Evolutionary conservation across 1,140 invertebrate genomes (phyloP).

Genomic region (Dendroctonus valens): DNA sequence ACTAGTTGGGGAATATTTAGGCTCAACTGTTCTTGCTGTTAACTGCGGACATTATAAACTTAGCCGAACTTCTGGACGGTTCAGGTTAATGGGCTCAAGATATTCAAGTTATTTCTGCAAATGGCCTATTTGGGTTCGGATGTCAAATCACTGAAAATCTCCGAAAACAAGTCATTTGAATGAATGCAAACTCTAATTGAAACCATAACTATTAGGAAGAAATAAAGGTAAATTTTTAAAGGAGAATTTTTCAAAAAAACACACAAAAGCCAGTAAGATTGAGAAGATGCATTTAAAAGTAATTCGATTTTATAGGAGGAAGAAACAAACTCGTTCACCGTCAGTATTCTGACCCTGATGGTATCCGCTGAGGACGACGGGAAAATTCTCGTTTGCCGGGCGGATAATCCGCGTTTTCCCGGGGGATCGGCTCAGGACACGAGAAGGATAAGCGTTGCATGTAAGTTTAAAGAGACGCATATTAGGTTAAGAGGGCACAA

Average conservation of each 20-base stretch:
- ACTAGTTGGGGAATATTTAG: too few species aligned
- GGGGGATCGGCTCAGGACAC: constrained; percentile 75
- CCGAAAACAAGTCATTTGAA: too few species aligned
- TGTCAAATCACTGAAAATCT: too few species aligned
- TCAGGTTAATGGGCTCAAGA: constrained; percentile 15
- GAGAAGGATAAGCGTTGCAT: constrained; percentile 75
- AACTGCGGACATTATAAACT: too few species aligned
- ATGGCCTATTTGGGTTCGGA: too few species aligned
- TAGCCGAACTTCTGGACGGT: neutral
- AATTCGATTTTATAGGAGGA: constrained; percentile 44
- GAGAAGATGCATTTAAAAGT: constrained; percentile 2
- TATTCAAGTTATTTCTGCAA: constrained; percentile 2
- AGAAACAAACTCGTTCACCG: constrained; percentile 55
- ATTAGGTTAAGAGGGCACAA: constrained; percentile 8
- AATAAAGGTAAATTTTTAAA: too few species aligned
- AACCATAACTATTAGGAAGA: too few species aligned
- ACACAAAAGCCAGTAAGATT: too few species aligned
- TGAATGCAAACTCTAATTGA: too few species aligned
- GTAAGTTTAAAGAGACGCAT: constrained; percentile 58
- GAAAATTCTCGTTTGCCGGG: constrained; percentile 77
- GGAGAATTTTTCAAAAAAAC: too few species aligned
- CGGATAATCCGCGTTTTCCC: constrained; percentile 86
- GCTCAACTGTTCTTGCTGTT: too few species aligned
- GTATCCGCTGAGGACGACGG: constrained; percentile 76
- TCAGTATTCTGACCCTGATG: constrained; percentile 70